Percentiles rank a stretch among this genome's conserved stretches.
Evolutionary conservation across 2,113 vertebrate genomes (phyloP).

Genomic region (Typhlomys cinereus): DNA sequence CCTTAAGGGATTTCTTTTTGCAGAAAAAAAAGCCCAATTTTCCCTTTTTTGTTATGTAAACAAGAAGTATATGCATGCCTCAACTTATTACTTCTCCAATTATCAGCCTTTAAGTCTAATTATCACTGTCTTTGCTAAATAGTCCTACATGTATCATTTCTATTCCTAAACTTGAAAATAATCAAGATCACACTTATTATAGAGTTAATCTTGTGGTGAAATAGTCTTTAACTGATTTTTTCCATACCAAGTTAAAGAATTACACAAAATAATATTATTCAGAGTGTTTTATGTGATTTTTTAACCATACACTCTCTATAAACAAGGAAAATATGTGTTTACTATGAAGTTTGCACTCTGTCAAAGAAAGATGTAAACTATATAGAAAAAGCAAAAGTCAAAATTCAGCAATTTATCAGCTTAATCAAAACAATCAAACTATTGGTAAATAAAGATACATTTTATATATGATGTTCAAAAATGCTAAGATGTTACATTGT

Average conservation of each 20-base stretch:
- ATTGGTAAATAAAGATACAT: slow-evolving; percentile 76
- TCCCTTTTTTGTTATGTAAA: slow-evolving; percentile 56
- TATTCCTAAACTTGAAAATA: slow-evolving; percentile 70
- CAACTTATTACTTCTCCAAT: slow-evolving; percentile 67
- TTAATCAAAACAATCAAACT: slow-evolving; percentile 72
- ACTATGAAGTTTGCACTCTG: slow-evolving; percentile 36
- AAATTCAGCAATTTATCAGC: slow-evolving; percentile 70
- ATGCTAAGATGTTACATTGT: slow-evolving; percentile 52
- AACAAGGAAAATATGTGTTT: slow-evolving; percentile 48
- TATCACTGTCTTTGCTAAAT: slow-evolving; percentile 71
- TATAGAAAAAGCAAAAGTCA: not conserved
- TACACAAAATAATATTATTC: slow-evolving; percentile 56
- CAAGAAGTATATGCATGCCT: slow-evolving; percentile 42
- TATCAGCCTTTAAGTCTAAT: slow-evolving; percentile 67
- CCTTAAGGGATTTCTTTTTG: slow-evolving; percentile 29
- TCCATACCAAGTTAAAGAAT: slow-evolving; percentile 49
- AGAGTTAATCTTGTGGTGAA: slow-evolving; percentile 47
- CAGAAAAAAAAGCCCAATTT: slow-evolving; percentile 46
- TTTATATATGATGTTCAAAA: slow-evolving; percentile 58
- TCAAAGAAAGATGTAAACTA: slow-evolving; percentile 53
- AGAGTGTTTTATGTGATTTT: slow-evolving; percentile 23
- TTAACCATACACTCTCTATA: slow-evolving; percentile 27
- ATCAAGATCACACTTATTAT: slow-evolving; percentile 70
- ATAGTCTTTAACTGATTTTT: slow-evolving; percentile 58
- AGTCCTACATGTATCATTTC: slow-evolving; percentile 52